Base-by-base conservation (phyloP, 2,888 invertebrate genomes). In the Sabatieria punctata region DNA sequence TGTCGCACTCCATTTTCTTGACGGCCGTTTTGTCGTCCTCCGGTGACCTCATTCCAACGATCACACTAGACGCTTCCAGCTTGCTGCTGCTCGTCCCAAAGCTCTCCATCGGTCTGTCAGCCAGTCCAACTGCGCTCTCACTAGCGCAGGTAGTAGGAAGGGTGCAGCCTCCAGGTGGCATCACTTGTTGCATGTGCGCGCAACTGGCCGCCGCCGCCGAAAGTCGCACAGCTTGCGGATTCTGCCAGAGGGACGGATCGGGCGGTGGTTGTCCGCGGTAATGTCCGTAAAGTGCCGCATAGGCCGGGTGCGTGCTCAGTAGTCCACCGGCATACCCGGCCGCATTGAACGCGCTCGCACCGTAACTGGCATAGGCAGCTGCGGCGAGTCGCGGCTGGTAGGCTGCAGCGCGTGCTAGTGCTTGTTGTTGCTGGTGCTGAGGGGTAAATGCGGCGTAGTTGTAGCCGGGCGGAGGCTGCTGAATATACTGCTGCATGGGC, bases 1-100 rank as follows among this genome's bases (percentile, higher is more conserved):
- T 58, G 48, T 59, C 59, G 43, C 59, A 59, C 46, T 59, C 59
- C 53, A 59, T 55, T 13, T n/a, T n/a, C 30, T 11, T 13, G 22
- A 38, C 38, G 22, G 49, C 51, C 36, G 49, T 49, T 26, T 42
- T 42, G 35, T 27, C 36, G 43, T 3, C 33, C n/a, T n/a, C n/a
- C n/a, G 39, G 19, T n/a, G 39, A 13, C 8, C 8, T 30, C 8
- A 15, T 8, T 8, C 15, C 15, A 30, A 30, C 15, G 30, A 30
- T 30, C 30, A 30, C 30, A 15, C 30, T 15, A 15, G 8, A 8
- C 30, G 30, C 30, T 15, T 8, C 8, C n/a, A 22, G 23, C 27
- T n/a, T n/a, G n/a, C n/a, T n/a, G n/a, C n/a, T n/a, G n/a, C n/a
- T n/a, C n/a, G n/a, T n/a, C n/a, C n/a, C n/a, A n/a, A n/a, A n/a